A percentile compares a stretch with the other conserved stretches of the same genome.
These are phyloP conservation scores for Symphodus melops DNA, from an alignment of 2,113 vertebrate genomes.

Conservation along the genomic window DNA sequence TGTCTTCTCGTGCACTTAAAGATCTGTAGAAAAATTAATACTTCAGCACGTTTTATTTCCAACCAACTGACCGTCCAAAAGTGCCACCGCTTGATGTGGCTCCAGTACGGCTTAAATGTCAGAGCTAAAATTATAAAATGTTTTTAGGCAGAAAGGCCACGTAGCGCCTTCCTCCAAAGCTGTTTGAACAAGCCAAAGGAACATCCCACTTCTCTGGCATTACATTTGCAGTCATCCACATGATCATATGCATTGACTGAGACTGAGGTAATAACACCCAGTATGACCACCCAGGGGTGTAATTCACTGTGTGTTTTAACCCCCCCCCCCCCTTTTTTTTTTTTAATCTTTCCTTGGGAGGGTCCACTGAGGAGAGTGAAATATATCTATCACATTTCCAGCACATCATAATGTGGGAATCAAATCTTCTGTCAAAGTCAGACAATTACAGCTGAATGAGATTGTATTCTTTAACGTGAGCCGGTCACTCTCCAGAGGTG, in stretches of 20 bases:
- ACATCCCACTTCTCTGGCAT: neutral
- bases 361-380: neutral
- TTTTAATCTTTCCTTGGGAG: neutral
- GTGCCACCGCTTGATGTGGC: too few relatives aligned
- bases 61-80: neutral
- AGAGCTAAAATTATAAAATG: neutral
- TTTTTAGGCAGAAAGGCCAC: neutral
- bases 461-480: neutral
- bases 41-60: too few relatives aligned
- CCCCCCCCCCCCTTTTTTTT: too few relatives aligned
- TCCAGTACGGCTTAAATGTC: neutral
- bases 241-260: neutral
- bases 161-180: neutral
- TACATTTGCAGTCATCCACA: constrained; percentile 10
- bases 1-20: neutral
- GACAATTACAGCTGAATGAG: neutral
- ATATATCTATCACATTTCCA: neutral
- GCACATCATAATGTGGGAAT: constrained; percentile 2
- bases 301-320: neutral
- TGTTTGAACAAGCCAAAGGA: neutral
- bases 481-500: neutral
- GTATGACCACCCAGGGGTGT: neutral
- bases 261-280: constrained; percentile 5
- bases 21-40: neutral
- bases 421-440: constrained; percentile 1